Conservation (phyloP, 2,888 invertebrate genomes). For the Eretmocerus hayati region DNA sequence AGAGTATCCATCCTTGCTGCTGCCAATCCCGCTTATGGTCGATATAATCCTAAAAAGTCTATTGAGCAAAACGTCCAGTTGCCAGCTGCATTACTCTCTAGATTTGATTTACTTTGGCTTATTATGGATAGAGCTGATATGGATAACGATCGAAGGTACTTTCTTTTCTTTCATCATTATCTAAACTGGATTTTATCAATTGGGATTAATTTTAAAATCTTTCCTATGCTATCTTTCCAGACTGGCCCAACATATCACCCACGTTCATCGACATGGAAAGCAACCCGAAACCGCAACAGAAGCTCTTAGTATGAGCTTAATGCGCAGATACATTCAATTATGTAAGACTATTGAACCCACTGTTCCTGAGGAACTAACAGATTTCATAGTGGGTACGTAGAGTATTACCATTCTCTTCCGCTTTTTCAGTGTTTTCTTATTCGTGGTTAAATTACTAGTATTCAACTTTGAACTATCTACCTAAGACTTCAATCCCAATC, state of each 20-base stretch:
- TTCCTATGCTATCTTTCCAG: too few species aligned
- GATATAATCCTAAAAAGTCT: slow-evolving; percentile 91
- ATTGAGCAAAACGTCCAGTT: slow-evolving; percentile 97
- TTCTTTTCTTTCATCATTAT: too few species aligned
- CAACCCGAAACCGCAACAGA: slow-evolving; percentile 72
- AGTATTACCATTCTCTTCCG: too few species aligned
- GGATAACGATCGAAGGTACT: slow-evolving; percentile 58
- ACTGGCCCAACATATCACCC: slow-evolving; percentile 94
- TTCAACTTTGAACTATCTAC: too few species aligned
- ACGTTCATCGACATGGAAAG: slow-evolving; percentile 85
- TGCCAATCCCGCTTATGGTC: slow-evolving; percentile 97
- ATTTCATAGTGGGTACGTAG: slow-evolving; percentile 73
- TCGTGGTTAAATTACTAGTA: too few species aligned
- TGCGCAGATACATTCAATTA: slow-evolving; percentile 86
- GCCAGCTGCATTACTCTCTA: slow-evolving; percentile 92
- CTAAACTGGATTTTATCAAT: too few species aligned
- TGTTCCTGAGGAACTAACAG: slow-evolving; percentile 80
- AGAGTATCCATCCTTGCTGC: slow-evolving; percentile 96
- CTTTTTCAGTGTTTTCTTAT: too few species aligned
- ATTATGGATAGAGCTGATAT: slow-evolving; percentile 72
- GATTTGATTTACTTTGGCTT: slow-evolving; percentile 94
- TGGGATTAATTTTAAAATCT: too few species aligned
- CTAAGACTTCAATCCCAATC: too few species aligned
- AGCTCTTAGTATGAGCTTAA: slow-evolving; percentile 84
- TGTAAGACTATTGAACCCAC: slow-evolving; percentile 84